Conservation (phyloP, 1,140 invertebrate genomes). For the Apis florea region DNA sequence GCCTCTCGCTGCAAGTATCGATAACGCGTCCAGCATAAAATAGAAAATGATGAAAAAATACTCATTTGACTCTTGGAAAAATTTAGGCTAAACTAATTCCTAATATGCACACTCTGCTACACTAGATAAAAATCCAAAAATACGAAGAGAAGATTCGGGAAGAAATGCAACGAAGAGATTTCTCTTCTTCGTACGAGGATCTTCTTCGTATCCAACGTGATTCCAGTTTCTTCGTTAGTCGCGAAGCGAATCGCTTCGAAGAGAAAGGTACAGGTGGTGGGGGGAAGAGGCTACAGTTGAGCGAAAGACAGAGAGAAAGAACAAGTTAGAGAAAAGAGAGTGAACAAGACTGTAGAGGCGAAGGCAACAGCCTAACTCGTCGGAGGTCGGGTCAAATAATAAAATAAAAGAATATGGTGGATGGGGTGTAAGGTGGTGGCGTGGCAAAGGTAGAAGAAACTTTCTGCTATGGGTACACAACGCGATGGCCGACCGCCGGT, state of each 20-base stretch:
- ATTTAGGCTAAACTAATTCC: constrained; percentile 49
- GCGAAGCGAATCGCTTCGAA: constrained; percentile 24
- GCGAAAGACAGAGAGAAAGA: constrained; percentile 18
- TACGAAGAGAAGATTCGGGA: background rate
- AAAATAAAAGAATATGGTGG: constrained; percentile 66
- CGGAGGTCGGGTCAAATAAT: constrained; percentile 70
- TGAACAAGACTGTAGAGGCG: constrained; percentile 13
- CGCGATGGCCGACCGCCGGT: constrained; percentile 21
- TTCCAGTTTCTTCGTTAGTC: constrained; percentile 68
- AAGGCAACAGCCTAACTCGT: constrained; percentile 64
- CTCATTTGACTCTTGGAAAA: constrained; percentile 10
- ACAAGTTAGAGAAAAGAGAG: constrained; percentile 1
- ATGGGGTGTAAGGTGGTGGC: constrained; percentile 69
- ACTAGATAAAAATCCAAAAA: background rate
- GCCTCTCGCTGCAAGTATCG: constrained; percentile 16
- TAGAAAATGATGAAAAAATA: constrained; percentile 39
- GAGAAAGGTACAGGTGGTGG: constrained; percentile 3
- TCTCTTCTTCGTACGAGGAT: background rate
- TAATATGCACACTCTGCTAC: background rate
- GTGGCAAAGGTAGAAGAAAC: constrained; percentile 68
- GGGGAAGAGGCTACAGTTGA: background rate
- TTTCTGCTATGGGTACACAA: constrained; percentile 53
- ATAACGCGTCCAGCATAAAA: constrained; percentile 39
- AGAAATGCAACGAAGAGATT: background rate
- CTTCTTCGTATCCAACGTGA: constrained; percentile 48